phyloP scores from a whole-genome alignment of 2,113 vertebrate species.

The Hippocampus comes region DNA sequence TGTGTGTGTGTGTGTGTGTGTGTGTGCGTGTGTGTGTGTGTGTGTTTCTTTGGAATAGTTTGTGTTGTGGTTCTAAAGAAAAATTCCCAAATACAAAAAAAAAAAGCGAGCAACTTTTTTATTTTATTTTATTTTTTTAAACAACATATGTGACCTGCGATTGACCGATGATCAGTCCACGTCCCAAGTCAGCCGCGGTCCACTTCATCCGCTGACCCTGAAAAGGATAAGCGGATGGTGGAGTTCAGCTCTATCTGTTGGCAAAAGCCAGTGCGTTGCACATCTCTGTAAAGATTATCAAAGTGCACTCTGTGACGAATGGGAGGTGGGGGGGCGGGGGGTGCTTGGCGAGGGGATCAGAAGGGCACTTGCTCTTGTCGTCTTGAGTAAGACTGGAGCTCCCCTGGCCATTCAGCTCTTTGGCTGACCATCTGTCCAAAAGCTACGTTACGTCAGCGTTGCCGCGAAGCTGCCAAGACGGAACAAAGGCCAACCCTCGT shows the following conservation, averaged over 20 bases:
- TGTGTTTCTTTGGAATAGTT: not conserved
- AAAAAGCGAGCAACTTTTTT: too few species aligned
- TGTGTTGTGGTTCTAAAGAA: not conserved
- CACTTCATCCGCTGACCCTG: not conserved
- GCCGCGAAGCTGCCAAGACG: slow-evolving; percentile 45
- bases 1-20: not conserved
- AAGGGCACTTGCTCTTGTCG: slow-evolving; percentile 26
- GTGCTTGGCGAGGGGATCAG: slow-evolving; percentile 22
- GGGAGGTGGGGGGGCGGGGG: not conserved
- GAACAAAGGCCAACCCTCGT: slow-evolving; percentile 63
- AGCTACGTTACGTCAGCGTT: slow-evolving; percentile 41
- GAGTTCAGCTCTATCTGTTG: slow-evolving; percentile 15
- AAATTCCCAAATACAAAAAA: not conserved
- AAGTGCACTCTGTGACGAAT: slow-evolving; percentile 23
- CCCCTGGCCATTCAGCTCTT: slow-evolving; percentile 29
- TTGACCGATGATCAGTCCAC: not conserved
- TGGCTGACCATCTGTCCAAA: slow-evolving; percentile 65
- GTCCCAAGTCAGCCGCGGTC: not conserved
- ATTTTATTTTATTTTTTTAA: too few species aligned
- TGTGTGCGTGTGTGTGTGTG: too few species aligned
- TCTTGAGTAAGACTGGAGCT: slow-evolving; percentile 21
- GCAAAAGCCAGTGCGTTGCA: slow-evolving; percentile 8
- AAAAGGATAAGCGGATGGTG: slow-evolving; percentile 6
- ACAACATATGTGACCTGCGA: not conserved
- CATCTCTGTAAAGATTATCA: slow-evolving; percentile 33